Evolutionary conservation across 2,888 invertebrate genomes (phyloP).

Genomic region (Eupithecia vulgata): DNA sequence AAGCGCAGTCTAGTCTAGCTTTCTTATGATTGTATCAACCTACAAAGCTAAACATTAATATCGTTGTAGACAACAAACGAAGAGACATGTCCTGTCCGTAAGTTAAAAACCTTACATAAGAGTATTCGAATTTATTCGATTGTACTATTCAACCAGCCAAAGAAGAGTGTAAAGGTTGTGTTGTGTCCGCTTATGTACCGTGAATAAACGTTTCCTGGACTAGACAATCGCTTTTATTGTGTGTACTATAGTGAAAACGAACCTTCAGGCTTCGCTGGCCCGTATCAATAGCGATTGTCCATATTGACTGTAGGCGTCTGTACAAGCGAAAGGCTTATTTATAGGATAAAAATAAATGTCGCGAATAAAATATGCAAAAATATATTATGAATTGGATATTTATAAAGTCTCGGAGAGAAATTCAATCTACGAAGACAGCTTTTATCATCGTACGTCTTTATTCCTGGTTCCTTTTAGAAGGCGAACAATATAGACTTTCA

Average conservation of each 20-base stretch:
- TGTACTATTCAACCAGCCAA: slow-evolving; percentile 39
- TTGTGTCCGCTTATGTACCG: slow-evolving; percentile 59
- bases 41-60: neutral
- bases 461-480: neutral
- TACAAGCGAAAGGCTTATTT: slow-evolving; percentile 29
- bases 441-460: neutral
- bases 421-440: neutral
- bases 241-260: slow-evolving; percentile 68
- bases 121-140: slow-evolving; percentile 22
- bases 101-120: neutral
- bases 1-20: neutral
- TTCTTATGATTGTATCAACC: neutral
- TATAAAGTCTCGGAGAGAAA: neutral
- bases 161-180: slow-evolving; percentile 59
- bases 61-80: neutral
- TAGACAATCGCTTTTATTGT: slow-evolving; percentile 77
- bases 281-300: slow-evolving; percentile 78
- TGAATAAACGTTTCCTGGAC: slow-evolving; percentile 77
- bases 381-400: neutral
- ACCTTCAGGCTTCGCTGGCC: slow-evolving; percentile 79
- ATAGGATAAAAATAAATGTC: slow-evolving; percentile 26
- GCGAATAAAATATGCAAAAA: neutral
- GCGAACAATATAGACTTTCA: neutral
- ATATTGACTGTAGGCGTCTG: slow-evolving; percentile 55
- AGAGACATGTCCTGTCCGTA: neutral